phyloP scores from a whole-genome alignment of 2,113 vertebrate genomes.

The human (Homo sapiens) region GRCh38 chr19:18097501-18098000 shows the following conservation, averaged over 20 bases:
- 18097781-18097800: conserved; percentile 81
- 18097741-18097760: conserved; percentile 8
- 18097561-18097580: not conserved
- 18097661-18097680: not conserved
- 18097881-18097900: not conserved
- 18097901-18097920: not conserved
- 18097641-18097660: not conserved
- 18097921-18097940: not conserved
- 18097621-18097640: not conserved
- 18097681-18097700: conserved; percentile 38
- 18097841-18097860: not conserved
- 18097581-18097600: not conserved
- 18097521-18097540: not conserved
- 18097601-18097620: not conserved
- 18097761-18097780: conserved; percentile 21
- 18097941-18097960: not conserved
- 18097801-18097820: conserved; percentile 84
- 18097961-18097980: not conserved
- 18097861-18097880: not conserved
- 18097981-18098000: not conserved
- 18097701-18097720: conserved; percentile 70
- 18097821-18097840: conserved; percentile 85
- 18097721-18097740: not conserved
- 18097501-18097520: not conserved
- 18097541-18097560: not conserved